Evolutionary conservation across 2,113 vertebrate genomes (phyloP), one percentile per base, ranked within the genome.

Genomic region (Nerophis lumbriciformis): DNA sequence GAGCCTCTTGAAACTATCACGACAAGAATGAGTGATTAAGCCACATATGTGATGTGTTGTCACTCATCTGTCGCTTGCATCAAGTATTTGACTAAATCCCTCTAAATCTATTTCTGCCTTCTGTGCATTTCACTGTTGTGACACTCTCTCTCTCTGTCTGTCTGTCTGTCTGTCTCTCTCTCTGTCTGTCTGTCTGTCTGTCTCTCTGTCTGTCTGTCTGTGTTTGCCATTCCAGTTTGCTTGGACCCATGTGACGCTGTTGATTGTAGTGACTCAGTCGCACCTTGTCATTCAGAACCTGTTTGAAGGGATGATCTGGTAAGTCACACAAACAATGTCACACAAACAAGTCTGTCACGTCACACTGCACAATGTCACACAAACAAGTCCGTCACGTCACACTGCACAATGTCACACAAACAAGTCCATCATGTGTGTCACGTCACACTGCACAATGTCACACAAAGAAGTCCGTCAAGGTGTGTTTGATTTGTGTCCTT

Each of bases 231-330:
- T 93, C 90, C 95, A 99, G 97, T 99, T 99, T 92, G 96, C 95
- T 86, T 99, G 97, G 97, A 99, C 95, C 89, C 97, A 99, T 93
- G 95, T 98, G 91, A 98, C 97, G 87, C 92, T 98, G 90, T 93
- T 99, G 93, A 97, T 99, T 89, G 97, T 93, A 90, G 97, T 99
- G 83, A 97, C 96, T 90, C 97, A 99, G 90, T 99, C 97, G 86
- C 97, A 99, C 92, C 95, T 99, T 88, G 94, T 99, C 90, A 98
- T 99, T 92, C 97, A 99, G 90, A 99, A 98, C 93, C 95, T 99
- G 88, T 99, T 98, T 94, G 97, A 99, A 93, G 96, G 97, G 82
- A 95, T 97, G 94, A 98, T 98, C 93, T 99, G 97, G 97, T 98
- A 96, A 98, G 96, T 72, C 28, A 28, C 28, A 28, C 28, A 0